These are phyloP conservation scores for Epizoanthus stellaris DNA, from an alignment of 92 coral and sea anemone species.

Conservation along the genomic window DNA sequence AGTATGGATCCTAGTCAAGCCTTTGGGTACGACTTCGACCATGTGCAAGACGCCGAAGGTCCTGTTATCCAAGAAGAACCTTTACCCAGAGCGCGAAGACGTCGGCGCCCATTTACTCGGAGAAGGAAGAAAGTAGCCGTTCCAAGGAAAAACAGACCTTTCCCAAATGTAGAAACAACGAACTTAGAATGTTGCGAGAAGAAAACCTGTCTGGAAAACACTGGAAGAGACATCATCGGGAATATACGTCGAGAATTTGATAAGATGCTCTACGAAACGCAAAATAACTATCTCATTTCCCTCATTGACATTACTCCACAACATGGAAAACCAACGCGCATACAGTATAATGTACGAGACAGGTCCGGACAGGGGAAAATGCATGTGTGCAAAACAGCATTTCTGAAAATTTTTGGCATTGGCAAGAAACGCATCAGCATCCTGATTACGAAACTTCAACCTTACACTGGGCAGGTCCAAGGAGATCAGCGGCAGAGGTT, in stretches of 20 bases:
- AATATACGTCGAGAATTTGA: conserved; percentile 43
- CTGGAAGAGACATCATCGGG: conserved; percentile 28
- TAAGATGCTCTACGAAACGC: conserved; percentile 17
- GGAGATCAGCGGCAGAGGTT: background rate
- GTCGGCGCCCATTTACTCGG: background rate
- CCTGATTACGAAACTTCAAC: conserved; percentile 23
- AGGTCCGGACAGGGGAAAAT: conserved; percentile 35
- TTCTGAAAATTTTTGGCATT: conserved; percentile 46
- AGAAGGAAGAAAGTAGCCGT: conserved; percentile 24
- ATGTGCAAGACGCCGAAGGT: too few relatives aligned
- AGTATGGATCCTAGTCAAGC: too few relatives aligned
- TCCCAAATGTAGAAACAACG: conserved; percentile 10
- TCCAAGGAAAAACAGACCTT: conserved; percentile 58
- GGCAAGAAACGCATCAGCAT: conserved; percentile 37
- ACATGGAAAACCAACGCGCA: conserved; percentile 16
- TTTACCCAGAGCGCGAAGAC: conserved; percentile 23
- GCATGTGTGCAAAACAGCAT: conserved; percentile 42
- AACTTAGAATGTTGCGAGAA: conserved; percentile 42
- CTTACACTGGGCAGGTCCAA: background rate
- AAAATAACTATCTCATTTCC: conserved; percentile 24
- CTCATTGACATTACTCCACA: conserved; percentile 48
- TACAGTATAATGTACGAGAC: conserved; percentile 43
- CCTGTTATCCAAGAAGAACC: background rate
- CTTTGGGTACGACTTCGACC: too few relatives aligned
- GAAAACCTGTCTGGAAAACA: conserved; percentile 46